These are phyloP conservation scores for Pteruthius melanotis DNA, from an alignment of 2,113 vertebrate genomes.

Conservation along the genomic window DNA sequence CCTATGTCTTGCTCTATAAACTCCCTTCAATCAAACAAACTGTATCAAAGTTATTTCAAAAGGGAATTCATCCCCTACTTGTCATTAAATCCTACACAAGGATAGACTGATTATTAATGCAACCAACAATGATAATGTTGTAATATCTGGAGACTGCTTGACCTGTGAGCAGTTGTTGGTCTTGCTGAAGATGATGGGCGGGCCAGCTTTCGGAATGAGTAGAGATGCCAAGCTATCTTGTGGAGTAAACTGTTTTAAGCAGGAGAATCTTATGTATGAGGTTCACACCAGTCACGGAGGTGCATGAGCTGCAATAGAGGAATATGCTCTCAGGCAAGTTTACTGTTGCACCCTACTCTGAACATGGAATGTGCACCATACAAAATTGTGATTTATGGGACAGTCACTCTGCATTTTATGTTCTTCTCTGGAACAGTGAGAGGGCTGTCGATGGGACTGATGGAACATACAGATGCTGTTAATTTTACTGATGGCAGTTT, in stretches of 20 bases:
- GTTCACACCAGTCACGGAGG: not conserved
- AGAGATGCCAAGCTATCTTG: not conserved
- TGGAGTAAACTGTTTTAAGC: not conserved
- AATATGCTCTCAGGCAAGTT: not conserved
- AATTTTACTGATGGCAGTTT: not conserved
- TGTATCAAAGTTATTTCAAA: not conserved
- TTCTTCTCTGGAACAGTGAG: not conserved
- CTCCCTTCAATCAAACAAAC: constrained; percentile 18
- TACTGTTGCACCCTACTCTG: not conserved
- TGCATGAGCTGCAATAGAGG: not conserved
- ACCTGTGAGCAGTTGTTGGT: not conserved
- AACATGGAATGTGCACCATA: not conserved
- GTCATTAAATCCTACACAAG: not conserved
- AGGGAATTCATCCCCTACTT: not conserved
- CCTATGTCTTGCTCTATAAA: not conserved
- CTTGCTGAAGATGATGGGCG: not conserved
- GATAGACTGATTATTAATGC: not conserved
- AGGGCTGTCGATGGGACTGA: not conserved
- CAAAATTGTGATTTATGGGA: not conserved
- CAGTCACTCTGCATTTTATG: not conserved
- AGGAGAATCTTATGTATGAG: not conserved
- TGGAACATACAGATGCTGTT: not conserved
- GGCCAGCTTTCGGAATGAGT: not conserved
- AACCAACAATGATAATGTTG: not conserved
- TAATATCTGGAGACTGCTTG: not conserved